These are phyloP conservation scores for Syngnathus acus DNA, from an alignment of 2,797 vertebrate genomes.

Conservation along the genomic window DNA sequence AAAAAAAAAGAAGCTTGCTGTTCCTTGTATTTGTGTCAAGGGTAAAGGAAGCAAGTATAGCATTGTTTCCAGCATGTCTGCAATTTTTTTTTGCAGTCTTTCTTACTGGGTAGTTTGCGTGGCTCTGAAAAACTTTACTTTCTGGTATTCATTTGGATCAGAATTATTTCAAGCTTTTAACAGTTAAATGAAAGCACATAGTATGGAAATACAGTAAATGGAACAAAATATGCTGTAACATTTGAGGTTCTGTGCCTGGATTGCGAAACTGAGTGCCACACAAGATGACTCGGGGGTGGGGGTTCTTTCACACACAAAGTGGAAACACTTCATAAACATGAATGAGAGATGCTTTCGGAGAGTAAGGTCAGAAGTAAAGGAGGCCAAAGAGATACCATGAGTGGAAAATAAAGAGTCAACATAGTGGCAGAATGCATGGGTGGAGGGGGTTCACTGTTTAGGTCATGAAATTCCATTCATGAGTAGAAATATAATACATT, in stretches of 20 bases:
- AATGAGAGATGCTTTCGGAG: constrained; percentile 4
- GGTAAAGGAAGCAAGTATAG: background rate
- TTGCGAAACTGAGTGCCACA: background rate
- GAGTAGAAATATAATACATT: background rate
- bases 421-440: background rate
- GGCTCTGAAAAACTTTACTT: background rate
- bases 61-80: background rate
- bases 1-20: background rate
- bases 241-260: background rate
- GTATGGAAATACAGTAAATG: background rate
- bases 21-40: background rate
- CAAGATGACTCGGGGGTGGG: constrained; percentile 4
- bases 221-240: background rate
- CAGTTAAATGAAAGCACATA: background rate
- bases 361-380: background rate
- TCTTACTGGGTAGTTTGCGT: background rate
- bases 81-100: background rate
- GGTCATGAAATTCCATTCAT: constrained; percentile 4
- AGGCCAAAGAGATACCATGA: background rate
- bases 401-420: background rate
- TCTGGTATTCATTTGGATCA: background rate
- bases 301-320: constrained; percentile 5
- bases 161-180: background rate
- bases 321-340: background rate
- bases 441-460: background rate